Percentiles rank a stretch among this genome's conserved stretches.
phyloP scores from a whole-genome alignment of 2,888 invertebrate genomes.

The Meloe dianella region DNA sequence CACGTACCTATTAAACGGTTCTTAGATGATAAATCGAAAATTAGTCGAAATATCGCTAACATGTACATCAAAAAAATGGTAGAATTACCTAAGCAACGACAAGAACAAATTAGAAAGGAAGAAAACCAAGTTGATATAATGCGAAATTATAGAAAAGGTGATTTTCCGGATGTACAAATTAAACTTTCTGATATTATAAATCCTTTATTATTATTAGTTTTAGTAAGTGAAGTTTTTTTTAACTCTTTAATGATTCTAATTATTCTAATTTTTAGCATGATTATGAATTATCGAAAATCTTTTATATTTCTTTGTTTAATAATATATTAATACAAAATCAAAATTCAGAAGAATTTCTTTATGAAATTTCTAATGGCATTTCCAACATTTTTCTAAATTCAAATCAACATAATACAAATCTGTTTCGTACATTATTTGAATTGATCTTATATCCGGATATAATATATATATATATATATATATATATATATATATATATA shows the following conservation, averaged over 20 bases:
- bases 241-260: neutral
- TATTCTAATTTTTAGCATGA: constrained; percentile 56
- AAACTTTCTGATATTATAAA: constrained; percentile 66
- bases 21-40: constrained; percentile 51
- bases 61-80: constrained; percentile 48
- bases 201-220: constrained; percentile 69
- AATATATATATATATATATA: no score
- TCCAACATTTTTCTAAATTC: constrained; percentile 58
- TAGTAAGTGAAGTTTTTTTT: constrained; percentile 56
- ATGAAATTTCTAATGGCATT: constrained; percentile 52
- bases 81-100: constrained; percentile 42
- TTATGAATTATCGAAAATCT: constrained; percentile 60
- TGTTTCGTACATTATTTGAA: constrained; percentile 63
- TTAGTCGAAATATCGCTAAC: constrained; percentile 46
- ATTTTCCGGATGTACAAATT: constrained; percentile 76
- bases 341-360: constrained; percentile 45
- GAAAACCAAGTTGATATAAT: constrained; percentile 58
- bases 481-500: no score
- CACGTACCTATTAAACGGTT: constrained; percentile 52
- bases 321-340: constrained; percentile 48
- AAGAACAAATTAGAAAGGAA: constrained; percentile 49
- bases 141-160: constrained; percentile 71
- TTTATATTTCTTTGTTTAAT: constrained; percentile 62
- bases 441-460: no score
- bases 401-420: constrained; percentile 55